Percentiles rank a stretch among this genome's conserved stretches.
These are phyloP conservation scores for Tiaroga cobitis DNA, from an alignment of 2,797 vertebrate genomes.

Conservation along the genomic window DNA sequence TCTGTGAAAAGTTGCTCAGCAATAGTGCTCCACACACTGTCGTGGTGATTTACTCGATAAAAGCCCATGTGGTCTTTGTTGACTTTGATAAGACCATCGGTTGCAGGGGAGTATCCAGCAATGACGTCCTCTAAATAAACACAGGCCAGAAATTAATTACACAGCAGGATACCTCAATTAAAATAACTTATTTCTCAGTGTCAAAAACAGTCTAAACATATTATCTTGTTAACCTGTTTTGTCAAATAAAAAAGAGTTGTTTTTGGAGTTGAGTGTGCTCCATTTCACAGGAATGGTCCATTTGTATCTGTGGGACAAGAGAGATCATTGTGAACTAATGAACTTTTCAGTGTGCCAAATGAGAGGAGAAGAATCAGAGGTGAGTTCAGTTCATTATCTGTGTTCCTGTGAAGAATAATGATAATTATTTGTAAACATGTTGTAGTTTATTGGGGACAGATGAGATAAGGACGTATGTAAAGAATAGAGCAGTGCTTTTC, in stretches of 20 bases:
- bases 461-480: not conserved
- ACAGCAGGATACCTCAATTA: not conserved
- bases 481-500: not conserved
- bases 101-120: slow-evolving; percentile 49
- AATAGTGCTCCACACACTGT: slow-evolving; percentile 77
- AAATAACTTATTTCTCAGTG: not conserved
- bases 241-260: slow-evolving; percentile 71
- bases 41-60: slow-evolving; percentile 86
- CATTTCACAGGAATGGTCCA: slow-evolving; percentile 93
- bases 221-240: slow-evolving; percentile 75
- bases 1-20: slow-evolving; percentile 67
- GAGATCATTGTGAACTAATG: not conserved
- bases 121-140: slow-evolving; percentile 67
- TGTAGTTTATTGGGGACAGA: not conserved
- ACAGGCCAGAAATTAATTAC: not conserved
- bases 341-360: not conserved
- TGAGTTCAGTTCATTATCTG: not conserved
- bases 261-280: slow-evolving; percentile 60
- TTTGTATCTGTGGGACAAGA: slow-evolving; percentile 83
- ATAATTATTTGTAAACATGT: not conserved
- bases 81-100: slow-evolving; percentile 77
- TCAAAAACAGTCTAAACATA: not conserved
- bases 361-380: not conserved
- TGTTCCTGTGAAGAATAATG: not conserved
- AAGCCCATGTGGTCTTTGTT: slow-evolving; percentile 88